Base-by-base conservation (phyloP, 37 sponge, comb jelly and placozoan genomes). In the Ianthella basta region DNA sequence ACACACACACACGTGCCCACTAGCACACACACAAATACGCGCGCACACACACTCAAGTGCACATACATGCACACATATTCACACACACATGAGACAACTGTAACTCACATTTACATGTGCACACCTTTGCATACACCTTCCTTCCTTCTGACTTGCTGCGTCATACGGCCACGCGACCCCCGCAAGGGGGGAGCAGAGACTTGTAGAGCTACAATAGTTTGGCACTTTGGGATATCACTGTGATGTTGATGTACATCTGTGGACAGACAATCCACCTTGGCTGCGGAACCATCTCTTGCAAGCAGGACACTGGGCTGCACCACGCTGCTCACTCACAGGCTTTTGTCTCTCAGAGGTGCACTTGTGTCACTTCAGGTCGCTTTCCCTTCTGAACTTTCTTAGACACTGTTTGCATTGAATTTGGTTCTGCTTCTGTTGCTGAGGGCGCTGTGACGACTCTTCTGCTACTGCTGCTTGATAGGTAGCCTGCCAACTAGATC, bases 131-230 rank as follows among this genome's bases (percentile, higher is more conserved):
- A 61, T 18, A 15, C 18, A 20, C 59, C 59, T 57, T 57, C 59
- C 59, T 57, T 57, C 59, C 59, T 57, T 57, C 59, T 57, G 59
- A 20, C 59, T 57, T 57, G 59, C 59, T 57, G 59, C 59, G 18
- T 57, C 18, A 57, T 18, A 57, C 59, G 59, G 59, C 59, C 59
- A 57, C 18, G 59, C 59, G 59, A 57, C 59, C 59, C 59, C 59
- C 18, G 59, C n/a, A n/a, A n/a, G 18, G 15, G 59, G 59, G 59
- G 59, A 18, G 59, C 15, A 18, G 18, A 57, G 18, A 57, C 15
- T 57, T 15, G 18, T 57, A 57, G 59, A 57, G 59, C 59, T 57
- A 18, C 18, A 57, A 18, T 57, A 57, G 59, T 20, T 18, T 20
- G 15, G 59, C 15, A 20, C 18, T 57, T 57, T 18, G 18, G 59